Evolutionary conservation across 30 jellyfish, hydroid and myxozoan species (phyloP), one percentile per base, ranked within the genome.

Genomic region (Pelagia noctiluca): DNA sequence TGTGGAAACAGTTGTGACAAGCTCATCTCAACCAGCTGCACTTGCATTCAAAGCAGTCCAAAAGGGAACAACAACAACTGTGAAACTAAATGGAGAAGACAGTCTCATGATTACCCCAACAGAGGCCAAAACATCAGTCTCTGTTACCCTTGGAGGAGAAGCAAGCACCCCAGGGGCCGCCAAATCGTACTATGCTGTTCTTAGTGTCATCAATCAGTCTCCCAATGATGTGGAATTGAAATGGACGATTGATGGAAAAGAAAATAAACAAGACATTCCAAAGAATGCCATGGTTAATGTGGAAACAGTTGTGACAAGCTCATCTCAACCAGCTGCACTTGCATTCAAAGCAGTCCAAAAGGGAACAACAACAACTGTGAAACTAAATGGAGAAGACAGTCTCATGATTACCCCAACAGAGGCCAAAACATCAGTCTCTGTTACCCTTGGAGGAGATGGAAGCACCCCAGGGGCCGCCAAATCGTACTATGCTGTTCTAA

Each of bases 21-120:
- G 90, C 12, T 12, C 81, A 1, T 50, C 87, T 11, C 66, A 19
- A 10, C 98, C 98, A 3, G 66, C 73, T 23, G 86, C 97, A 8
- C 76, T 92, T 48, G 86, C 54, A 24, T 92, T 92, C 82, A 63
- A 73, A 68, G 98, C 98, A 1, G 76, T 35, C 47, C 94, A 79
- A 35, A 82, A 92, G 64, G 88, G 84, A 25, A 92, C 98, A 25
- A 68, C 90, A 13, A 78, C 64, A 18, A 50, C 54, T 8, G 80
- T 84, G 66, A 36, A 25, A 49, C 61, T 92, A 86, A 92, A 92
- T 76, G 97, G 96, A 24, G 37, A 63, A 7, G 87, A 68, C 26
- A 35, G 73, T 29, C 23, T 86, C 29, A 25, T 36, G 13, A 52
- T 87, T 26, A 87, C 95, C 42, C 98, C 98, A 18, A 30, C 96